Evolutionary conservation across 1,140 invertebrate genomes (phyloP), one percentile per base, ranked within the genome.

Genomic region (Papilio dardanus): DNA sequence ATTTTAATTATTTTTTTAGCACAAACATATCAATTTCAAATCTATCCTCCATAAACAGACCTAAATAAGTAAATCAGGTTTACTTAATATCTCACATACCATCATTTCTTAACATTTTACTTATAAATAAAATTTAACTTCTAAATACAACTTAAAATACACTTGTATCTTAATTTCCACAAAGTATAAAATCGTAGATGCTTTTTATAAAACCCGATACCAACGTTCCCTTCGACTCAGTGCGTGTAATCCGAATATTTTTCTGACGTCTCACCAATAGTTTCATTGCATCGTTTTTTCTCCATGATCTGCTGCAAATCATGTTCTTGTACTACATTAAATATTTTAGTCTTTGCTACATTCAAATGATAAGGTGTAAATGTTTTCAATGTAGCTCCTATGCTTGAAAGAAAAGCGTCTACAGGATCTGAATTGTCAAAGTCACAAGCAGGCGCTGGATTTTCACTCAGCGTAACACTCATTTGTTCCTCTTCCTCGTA

Each of bases 351-450:
- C 62, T 93, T 93, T 0, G 92, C 90, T 40, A 92, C 66, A 81
- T 93, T 93, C 50, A 93, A 77, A 71, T 93, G 92, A 78, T 93
- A 93, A 0, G 92, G 86, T 0, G 89, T 87, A 77, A 93, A 93
- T 0, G 88, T 90, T 50, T 87, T 93, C 40, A 93, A 80, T 1
- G 90, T 93, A 6, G 91, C 84, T 1, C 89, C 90, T 16, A 93
- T 91, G 66, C 88, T 93, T 3, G 91, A 71, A 16, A 93, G 75
- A 76, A 93, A 93, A n/a, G 90, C 88, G 35, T 93, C 91, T 0
- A 93, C 86, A 2, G 90, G 86, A 75, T 93, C 90, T 8, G 86
- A 73, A 2, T 84, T 75, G 42, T 93, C 91, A 30, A 90, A 86
- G 19, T 91, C 88, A 16, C 16, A 19, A 46, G 84, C 68, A 1